Conservation (phyloP, 2,797 vertebrate genomes). For the Danionella dracula region DNA sequence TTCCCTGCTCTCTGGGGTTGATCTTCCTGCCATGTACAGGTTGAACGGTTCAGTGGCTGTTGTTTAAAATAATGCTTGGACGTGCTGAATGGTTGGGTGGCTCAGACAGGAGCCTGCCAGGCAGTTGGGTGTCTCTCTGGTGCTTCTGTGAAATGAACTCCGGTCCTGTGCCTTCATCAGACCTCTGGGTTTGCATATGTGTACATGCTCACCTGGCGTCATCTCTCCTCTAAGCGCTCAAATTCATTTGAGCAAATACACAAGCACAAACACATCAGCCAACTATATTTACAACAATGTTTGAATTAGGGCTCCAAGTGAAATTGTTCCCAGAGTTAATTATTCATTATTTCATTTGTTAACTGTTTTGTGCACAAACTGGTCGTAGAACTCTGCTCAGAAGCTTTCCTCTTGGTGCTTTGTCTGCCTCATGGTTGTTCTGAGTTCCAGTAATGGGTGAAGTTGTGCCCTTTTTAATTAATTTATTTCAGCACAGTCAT, state of each 20-base stretch:
- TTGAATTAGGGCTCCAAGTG: too few relatives aligned
- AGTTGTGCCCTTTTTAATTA: too few relatives aligned
- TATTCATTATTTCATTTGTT: too few relatives aligned
- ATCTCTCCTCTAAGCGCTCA: slow-evolving; percentile 57
- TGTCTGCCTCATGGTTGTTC: too few relatives aligned
- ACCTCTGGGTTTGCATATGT: slow-evolving; percentile 28
- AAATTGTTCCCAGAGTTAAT: too few relatives aligned
- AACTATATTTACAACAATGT: background rate
- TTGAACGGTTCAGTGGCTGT: slow-evolving; percentile 17
- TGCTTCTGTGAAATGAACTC: slow-evolving; percentile 63
- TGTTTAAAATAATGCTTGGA: slow-evolving; percentile 9
- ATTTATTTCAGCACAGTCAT: too few relatives aligned
- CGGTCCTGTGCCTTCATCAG: slow-evolving; percentile 60
- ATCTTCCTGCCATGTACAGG: slow-evolving; percentile 3
- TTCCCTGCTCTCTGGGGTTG: slow-evolving; percentile 29
- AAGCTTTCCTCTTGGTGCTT: too few relatives aligned
- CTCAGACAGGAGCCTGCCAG: slow-evolving; percentile 47
- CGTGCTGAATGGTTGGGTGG: slow-evolving; percentile 34
- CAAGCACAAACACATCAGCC: background rate
- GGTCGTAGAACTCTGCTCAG: too few relatives aligned
- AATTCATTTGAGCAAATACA: slow-evolving; percentile 44
- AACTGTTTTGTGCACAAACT: too few relatives aligned
- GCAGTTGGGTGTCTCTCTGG: slow-evolving; percentile 63
- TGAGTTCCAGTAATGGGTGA: too few relatives aligned
- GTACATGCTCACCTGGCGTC: slow-evolving; percentile 67